Evolutionary conservation across 1,140 invertebrate genomes (phyloP), one percentile per base, ranked within the genome.

Genomic region (Bactericera cockerelli): DNA sequence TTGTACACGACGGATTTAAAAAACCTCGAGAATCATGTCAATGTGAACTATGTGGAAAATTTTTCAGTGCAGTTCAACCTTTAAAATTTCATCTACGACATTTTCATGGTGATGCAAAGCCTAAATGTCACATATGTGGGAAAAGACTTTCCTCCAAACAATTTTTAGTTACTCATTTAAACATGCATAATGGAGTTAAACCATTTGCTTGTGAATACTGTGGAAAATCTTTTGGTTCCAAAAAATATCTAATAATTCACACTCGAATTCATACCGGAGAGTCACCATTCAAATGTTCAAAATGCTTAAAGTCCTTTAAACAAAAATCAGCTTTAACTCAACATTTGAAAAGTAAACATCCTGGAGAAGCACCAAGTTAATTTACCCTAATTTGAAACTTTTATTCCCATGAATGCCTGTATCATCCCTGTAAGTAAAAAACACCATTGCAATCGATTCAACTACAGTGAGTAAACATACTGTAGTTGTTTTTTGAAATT

Each of bases 221-320:
- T 71, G 73, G 75, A 13, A 81, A 80, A 70, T 74, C 76, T 54
- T 81, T 81, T 66, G 78, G 77, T 31, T 71, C 76, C 39, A 78
- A 79, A 66, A 77, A 79, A 64, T 77, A 79, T 65, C 69, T 80
- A 65, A 77, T 77, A 58, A 74, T 78, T 60, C 79, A 80, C 67
- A 67, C 76, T 28, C 72, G 79, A 33, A 84, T 81, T 60, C 82
- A 85, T 71, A 85, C 82, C 0, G 72, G 75, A 21, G 81, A 82
- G 65, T 82, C 82, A 69, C 79, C 80, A 0, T 81, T 78, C 70
- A 67, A 74, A 63, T 84, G 81, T 68, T 74, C 75, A 63, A 66
- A 77, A 19, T 84, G 81, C 67, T 61, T 68, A 11, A 58, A 64
- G 13, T 55, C n/a, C 14, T 66, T 66, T 33, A 59, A 54, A 1